Evolutionary conservation across 2,113 vertebrate genomes (phyloP).

Genomic region (Eclectus roratus): DNA sequence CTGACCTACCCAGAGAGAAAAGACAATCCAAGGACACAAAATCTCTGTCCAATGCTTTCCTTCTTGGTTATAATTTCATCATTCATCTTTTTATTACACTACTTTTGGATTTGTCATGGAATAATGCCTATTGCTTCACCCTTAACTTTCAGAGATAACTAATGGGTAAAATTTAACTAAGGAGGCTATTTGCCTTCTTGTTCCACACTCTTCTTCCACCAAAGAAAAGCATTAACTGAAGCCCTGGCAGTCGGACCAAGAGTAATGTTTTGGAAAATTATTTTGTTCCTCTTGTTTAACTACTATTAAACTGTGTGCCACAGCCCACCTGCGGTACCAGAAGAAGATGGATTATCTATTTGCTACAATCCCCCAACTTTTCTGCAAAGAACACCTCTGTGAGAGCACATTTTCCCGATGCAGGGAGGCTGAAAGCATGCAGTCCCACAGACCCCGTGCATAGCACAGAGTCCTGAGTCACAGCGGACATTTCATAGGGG

Average conservation of each 20-base stretch:
- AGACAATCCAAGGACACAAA: not conserved
- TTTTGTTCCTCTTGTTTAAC: not conserved
- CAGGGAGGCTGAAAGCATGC: fast-evolving
- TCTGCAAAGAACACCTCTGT: fast-evolving
- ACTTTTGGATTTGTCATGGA: not conserved
- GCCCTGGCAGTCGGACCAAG: not conserved
- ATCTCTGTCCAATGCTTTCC: not conserved
- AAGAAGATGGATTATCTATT: not conserved
- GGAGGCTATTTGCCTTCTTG: not conserved
- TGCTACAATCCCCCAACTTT: not conserved
- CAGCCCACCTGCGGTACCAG: not conserved
- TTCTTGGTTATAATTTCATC: not conserved
- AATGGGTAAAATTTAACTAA: fast-evolving
- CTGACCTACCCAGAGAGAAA: not conserved
- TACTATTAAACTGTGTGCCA: fast-evolving
- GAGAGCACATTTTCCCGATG: not conserved
- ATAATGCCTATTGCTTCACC: not conserved
- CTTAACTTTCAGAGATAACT: not conserved
- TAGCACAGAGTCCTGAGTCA: fast-evolving
- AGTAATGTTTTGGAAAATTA: not conserved
- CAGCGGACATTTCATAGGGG: fast-evolving
- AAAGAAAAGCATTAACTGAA: not conserved
- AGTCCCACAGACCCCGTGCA: not conserved
- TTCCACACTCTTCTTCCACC: not conserved
- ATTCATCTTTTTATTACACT: too few relatives aligned